A percentile compares a stretch with the other conserved stretches of the same genome.
Evolutionary conservation across 2,888 invertebrate species (phyloP).

Genomic region (Villa cingulata): DNA sequence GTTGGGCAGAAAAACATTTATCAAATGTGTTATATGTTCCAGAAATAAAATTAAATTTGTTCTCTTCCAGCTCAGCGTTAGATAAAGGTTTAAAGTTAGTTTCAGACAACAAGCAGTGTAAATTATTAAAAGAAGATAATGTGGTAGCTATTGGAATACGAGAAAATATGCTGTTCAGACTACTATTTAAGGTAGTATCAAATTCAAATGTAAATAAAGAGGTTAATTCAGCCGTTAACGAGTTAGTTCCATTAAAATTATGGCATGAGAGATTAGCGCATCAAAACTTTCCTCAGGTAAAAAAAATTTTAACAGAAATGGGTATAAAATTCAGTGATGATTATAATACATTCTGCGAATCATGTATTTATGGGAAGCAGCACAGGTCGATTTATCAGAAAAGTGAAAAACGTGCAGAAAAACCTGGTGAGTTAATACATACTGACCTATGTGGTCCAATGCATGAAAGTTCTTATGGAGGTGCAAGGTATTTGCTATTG

Average conservation of each 20-base stretch:
- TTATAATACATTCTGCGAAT: slow-evolving; percentile 14
- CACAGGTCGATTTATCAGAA: slow-evolving; percentile 13
- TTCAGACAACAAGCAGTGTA: slow-evolving; percentile 1
- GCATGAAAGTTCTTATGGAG: slow-evolving; percentile 14
- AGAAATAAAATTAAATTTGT: too few relatives aligned
- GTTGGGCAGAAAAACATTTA: slow-evolving; percentile 1
- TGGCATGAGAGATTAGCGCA: too few relatives aligned
- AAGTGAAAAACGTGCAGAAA: slow-evolving; percentile 10
- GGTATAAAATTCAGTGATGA: slow-evolving; percentile 11
- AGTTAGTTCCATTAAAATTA: slow-evolving; percentile 10
- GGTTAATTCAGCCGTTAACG: background rate
- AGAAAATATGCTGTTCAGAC: background rate
- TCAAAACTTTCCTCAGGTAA: too few relatives aligned
- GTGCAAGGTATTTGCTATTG: slow-evolving; percentile 15
- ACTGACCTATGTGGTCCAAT: slow-evolving; percentile 16
- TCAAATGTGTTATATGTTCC: background rate
- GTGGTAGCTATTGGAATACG: slow-evolving; percentile 1
- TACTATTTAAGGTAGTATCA: slow-evolving; percentile 1
- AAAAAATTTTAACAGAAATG: slow-evolving; percentile 9
- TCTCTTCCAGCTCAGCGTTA: too few relatives aligned
- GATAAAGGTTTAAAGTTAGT: slow-evolving; percentile 7
- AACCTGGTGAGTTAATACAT: slow-evolving; percentile 11
- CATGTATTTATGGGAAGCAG: slow-evolving; percentile 16
- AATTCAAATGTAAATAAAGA: background rate
- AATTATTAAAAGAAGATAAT: background rate